Evolutionary conservation across 2,888 invertebrate species (phyloP).

Genomic region (Carterocephalus palaemon): DNA sequence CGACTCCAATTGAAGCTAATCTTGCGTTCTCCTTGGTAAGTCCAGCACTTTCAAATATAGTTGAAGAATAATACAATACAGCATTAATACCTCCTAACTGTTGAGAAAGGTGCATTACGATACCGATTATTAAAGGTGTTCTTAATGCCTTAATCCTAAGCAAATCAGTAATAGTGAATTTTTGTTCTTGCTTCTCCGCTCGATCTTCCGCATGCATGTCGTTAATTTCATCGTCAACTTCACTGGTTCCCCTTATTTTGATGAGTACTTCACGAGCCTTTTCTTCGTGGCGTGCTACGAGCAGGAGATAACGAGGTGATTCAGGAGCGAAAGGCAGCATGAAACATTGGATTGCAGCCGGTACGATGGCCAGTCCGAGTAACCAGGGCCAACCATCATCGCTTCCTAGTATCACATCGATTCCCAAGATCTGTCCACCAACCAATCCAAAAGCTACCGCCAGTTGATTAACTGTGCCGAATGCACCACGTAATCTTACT

Average conservation of each 20-base stretch:
- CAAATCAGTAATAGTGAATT: slow-evolving; percentile 61
- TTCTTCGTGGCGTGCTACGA: slow-evolving; percentile 63
- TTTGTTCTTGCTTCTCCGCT: slow-evolving; percentile 61
- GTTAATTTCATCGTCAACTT: slow-evolving; percentile 70
- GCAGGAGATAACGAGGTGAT: slow-evolving; percentile 66
- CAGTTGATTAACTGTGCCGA: slow-evolving; percentile 72
- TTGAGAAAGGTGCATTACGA: slow-evolving; percentile 75
- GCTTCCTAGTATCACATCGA: slow-evolving; percentile 68
- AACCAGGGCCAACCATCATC: slow-evolving; percentile 70
- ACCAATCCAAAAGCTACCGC: slow-evolving; percentile 71
- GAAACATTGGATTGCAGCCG: slow-evolving; percentile 59
- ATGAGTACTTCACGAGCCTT: slow-evolving; percentile 53
- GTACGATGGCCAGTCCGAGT: slow-evolving; percentile 64
- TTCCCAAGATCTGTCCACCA: slow-evolving; percentile 66
- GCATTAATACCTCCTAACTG: slow-evolving; percentile 74
- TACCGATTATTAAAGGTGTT: slow-evolving; percentile 65
- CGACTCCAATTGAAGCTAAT: slow-evolving; percentile 84
- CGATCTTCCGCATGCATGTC: slow-evolving; percentile 72
- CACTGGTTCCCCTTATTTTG: slow-evolving; percentile 57
- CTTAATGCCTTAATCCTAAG: slow-evolving; percentile 54
- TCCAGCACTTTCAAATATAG: slow-evolving; percentile 81
- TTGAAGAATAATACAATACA: slow-evolving; percentile 85
- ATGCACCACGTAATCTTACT: slow-evolving; percentile 62
- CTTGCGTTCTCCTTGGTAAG: slow-evolving; percentile 78
- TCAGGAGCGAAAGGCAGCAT: slow-evolving; percentile 69